These are phyloP conservation scores for Gymnoscopelus microlampas DNA, from an alignment of 2,797 vertebrate species.

Conservation along the genomic window DNA sequence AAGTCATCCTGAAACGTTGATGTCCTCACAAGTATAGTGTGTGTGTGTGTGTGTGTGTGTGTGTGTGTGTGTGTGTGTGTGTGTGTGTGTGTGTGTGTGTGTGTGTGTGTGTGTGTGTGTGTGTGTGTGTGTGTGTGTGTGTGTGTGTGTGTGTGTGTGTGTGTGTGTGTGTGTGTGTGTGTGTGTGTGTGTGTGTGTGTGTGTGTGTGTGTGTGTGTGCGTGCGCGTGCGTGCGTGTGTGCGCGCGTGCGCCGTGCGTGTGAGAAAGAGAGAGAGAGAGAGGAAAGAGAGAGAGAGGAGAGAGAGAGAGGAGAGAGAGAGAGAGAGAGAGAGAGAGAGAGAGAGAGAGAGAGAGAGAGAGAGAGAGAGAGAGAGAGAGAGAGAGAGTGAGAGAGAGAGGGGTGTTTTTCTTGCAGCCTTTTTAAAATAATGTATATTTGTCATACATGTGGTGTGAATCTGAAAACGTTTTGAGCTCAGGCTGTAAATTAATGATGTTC, in stretches of 20 bases:
- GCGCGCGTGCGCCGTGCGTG: too few relatives aligned
- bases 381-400: neutral
- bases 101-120: neutral
- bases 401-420: neutral
- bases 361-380: too few relatives aligned
- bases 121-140: neutral
- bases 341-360: too few relatives aligned
- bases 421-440: neutral
- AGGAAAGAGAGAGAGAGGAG: too few relatives aligned
- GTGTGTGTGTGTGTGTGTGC: neutral
- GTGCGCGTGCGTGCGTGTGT: slow-evolving; percentile 1
- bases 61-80: neutral
- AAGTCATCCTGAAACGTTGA: too few relatives aligned
- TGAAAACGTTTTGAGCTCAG: neutral
- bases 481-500: neutral
- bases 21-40: too few relatives aligned
- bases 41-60: neutral
- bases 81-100: neutral
- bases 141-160: neutral
- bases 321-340: too few relatives aligned
- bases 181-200: neutral
- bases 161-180: neutral
- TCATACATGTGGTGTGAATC: neutral
- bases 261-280: slow-evolving; percentile 8
- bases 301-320: too few relatives aligned